Evolutionary conservation across 2,113 vertebrate genomes (phyloP).

Genomic region (Lamprologus speciosus): DNA sequence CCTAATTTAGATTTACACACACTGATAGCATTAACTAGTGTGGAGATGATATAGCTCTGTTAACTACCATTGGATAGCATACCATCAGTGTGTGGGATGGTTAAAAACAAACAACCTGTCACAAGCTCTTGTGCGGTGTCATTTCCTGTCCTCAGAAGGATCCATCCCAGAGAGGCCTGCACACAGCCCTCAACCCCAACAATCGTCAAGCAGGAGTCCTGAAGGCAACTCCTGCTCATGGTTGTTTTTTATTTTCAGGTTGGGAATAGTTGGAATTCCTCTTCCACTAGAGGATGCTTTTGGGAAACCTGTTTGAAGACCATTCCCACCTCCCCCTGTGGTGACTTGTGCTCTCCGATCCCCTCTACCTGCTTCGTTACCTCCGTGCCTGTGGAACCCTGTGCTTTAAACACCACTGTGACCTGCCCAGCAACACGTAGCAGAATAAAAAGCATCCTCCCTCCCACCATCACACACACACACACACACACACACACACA

Average conservation of each 20-base stretch:
- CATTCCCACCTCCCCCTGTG: not conserved
- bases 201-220: not conserved
- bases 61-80: not conserved
- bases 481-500: not conserved
- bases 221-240: not conserved
- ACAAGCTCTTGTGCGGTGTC: not conserved
- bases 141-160: not conserved
- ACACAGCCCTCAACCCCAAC: not conserved
- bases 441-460: not conserved
- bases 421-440: not conserved
- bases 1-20: not conserved
- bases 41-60: not conserved
- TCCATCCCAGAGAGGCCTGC: not conserved
- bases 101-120: not conserved
- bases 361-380: not conserved
- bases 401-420: not conserved
- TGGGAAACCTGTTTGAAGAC: slow-evolving; percentile 42
- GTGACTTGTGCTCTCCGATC: not conserved
- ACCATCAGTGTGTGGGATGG: not conserved
- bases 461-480: not conserved
- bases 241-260: not conserved
- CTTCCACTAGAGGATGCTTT: slow-evolving; percentile 12
- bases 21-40: not conserved
- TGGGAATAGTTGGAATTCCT: not conserved
- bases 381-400: not conserved